Evolutionary conservation across 2,797 vertebrate species (phyloP).

Genomic region (Silurus aristotelis): DNA sequence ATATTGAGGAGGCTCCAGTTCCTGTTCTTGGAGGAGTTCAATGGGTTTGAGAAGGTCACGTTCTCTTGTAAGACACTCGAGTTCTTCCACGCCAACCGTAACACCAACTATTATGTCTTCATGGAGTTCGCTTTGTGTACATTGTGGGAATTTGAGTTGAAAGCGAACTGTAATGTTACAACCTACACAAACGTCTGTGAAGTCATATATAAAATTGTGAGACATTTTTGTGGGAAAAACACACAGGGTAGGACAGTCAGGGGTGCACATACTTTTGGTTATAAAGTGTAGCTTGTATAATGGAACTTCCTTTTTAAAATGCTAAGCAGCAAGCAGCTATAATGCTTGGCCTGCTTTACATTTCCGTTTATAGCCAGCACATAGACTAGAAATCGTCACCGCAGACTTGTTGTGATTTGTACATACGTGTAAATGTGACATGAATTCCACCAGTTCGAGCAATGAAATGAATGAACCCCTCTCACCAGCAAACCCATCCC

Average conservation of each 20-base stretch:
- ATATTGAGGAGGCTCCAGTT: background rate
- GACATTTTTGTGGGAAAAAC: background rate
- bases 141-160: background rate
- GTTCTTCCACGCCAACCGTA: background rate
- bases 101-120: background rate
- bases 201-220: background rate
- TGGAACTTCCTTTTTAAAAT: background rate
- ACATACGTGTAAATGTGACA: constrained; percentile 14
- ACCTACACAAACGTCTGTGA: background rate
- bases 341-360: background rate
- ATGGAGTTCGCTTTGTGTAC: background rate
- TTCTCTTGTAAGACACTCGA: background rate
- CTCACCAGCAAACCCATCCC: constrained; percentile 24
- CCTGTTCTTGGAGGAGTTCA: background rate
- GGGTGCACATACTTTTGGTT: background rate
- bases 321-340: background rate
- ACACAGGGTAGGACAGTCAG: background rate
- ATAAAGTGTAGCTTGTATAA: too few relatives aligned
- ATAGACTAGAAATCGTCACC: background rate
- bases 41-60: background rate
- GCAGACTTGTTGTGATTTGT: background rate
- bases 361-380: background rate
- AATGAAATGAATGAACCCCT: background rate
- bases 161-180: background rate
- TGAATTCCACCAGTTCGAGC: background rate